Evolutionary conservation across 2,113 vertebrate genomes (phyloP), one percentile per base, ranked within the genome.

Genomic region (Entelurus aequoreus): DNA sequence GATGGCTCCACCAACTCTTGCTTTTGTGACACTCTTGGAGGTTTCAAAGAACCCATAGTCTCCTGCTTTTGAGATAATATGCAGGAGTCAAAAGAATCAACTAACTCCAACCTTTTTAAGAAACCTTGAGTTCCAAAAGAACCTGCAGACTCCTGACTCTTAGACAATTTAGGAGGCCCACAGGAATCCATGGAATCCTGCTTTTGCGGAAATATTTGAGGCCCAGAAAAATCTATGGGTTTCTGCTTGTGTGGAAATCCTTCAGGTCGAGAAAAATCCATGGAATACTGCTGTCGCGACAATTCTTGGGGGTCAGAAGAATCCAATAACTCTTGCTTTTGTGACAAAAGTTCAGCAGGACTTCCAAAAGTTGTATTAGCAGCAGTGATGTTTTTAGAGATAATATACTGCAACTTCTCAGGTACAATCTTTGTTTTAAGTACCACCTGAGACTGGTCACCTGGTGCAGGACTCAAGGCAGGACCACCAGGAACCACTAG

Each of bases 351-450:
- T 5, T 83, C 74, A 36, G 10, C 3, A 8, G 62, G 6, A 56
- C 5, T 16, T 21, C 48, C 48, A 59, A 47, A 48, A 50, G 63
- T 4, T 36, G 37, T 66, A 16, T 15, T 69, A 42, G 61, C 59
- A 63, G 35, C 37, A 1, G 6, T 9, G 4, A 48, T 60, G 40
- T 59, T 65, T 74, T 80, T 81, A 68, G 62, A 66, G 28, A 74
- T 79, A 14, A 75, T 54, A 21, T 70, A 14, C 62, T 16, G 76
- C 3, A 63, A 60, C 3, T 69, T 67, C 58, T 77, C 78, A 66
- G 66, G 35, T n/a, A n/a, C 6, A 13, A 51, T 19, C 54, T 50
- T 52, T 1, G 21, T 68, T 68, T 83, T 80, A 54, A 64, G 35
- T 56, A 62, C 16, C 14, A 12, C 47, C 2, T 47, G 55, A 42